Percentiles rank a stretch among this genome's conserved stretches.
phyloP scores from a whole-genome alignment of 2,113 vertebrate genomes.

The Microtus pennsylvanicus region DNA sequence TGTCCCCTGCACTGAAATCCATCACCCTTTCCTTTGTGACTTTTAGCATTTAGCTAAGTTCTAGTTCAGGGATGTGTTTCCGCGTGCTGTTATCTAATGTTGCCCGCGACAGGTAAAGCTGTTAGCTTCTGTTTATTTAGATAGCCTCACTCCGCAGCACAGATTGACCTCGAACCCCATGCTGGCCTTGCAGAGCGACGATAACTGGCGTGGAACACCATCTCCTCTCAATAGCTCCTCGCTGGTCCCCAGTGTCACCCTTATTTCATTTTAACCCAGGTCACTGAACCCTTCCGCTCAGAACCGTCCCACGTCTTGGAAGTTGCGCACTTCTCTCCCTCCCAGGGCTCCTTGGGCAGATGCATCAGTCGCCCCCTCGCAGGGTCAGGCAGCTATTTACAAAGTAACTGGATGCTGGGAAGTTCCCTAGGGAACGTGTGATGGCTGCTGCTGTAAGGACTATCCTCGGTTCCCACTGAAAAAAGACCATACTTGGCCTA shows the following conservation, averaged over 20 bases:
- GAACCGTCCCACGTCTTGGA: not conserved
- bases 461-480: not conserved
- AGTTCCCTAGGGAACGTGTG: not conserved
- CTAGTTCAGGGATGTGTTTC: not conserved
- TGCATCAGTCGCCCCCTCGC: no score
- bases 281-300: not conserved
- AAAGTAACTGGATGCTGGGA: not conserved
- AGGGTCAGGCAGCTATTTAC: not conserved
- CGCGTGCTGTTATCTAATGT: not conserved
- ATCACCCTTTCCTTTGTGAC: not conserved
- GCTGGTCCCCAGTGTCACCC: not conserved
- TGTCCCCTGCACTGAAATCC: not conserved
- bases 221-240: not conserved
- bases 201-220: not conserved
- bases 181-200: not conserved
- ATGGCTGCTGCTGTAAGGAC: not conserved
- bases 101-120: not conserved
- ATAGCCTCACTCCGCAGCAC: not conserved
- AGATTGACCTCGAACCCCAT: not conserved
- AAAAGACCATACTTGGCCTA: conserved; percentile 45
- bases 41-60: conserved; percentile 7
- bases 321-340: not conserved
- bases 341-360: not conserved
- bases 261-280: not conserved
- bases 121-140: not conserved